Conservation (phyloP, 1,140 invertebrate species). For the Monomorium pharaonis region DNA sequence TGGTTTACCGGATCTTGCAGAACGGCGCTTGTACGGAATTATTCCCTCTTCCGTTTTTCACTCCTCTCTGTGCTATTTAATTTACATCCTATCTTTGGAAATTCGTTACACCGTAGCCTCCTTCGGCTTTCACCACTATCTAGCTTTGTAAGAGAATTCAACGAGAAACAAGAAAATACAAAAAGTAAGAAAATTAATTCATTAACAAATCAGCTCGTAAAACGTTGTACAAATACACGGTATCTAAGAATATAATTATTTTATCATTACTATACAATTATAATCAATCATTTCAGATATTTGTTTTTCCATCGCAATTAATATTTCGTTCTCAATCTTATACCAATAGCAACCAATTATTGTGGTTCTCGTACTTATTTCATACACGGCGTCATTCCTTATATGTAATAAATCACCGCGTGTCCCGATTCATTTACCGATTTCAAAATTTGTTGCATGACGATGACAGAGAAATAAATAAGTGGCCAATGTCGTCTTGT, state of each 20-base stretch:
- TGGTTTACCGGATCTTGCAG: constrained; percentile 41
- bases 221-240: neutral
- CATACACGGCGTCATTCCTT: neutral
- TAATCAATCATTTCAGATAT: neutral
- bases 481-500: neutral
- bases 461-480: neutral
- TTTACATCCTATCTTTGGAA: constrained; percentile 39
- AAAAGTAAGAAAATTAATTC: neutral
- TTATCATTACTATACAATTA: neutral
- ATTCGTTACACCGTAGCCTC: constrained; percentile 16
- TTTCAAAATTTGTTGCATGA: neutral
- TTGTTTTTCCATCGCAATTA: neutral
- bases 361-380: neutral
- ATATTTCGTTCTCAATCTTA: neutral
- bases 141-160: neutral
- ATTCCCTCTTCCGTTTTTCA: neutral
- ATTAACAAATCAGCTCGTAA: neutral
- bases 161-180: too few species aligned
- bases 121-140: neutral
- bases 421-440: neutral
- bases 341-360: neutral
- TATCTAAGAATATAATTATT: neutral
- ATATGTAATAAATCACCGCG: too few species aligned
- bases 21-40: constrained; percentile 27
- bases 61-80: neutral